Conservation (phyloP, 92 coral and sea anemone genomes). For the Siderastrea siderea region DNA sequence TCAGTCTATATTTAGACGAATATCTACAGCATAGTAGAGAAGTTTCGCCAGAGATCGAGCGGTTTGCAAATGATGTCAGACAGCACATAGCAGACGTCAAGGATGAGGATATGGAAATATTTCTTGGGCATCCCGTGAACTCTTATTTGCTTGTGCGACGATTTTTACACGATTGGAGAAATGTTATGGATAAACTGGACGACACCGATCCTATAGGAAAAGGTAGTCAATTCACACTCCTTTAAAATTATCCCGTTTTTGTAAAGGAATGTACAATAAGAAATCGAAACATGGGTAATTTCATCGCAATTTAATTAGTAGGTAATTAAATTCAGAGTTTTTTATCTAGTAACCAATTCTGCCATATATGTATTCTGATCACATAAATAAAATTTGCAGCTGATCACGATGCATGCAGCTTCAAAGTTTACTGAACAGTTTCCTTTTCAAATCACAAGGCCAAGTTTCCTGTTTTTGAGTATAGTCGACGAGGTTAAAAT, state of each 20-base stretch:
- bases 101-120: conserved; percentile 71
- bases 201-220: conserved; percentile 52
- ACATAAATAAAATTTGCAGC: too few relatives aligned
- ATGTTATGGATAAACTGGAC: conserved; percentile 63
- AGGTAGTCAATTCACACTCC: conserved; percentile 34
- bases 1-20: conserved; percentile 29
- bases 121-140: conserved; percentile 96
- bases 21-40: conserved; percentile 35
- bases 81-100: conserved; percentile 17
- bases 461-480: too few relatives aligned
- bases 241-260: not conserved
- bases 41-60: conserved; percentile 27
- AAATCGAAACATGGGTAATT: too few relatives aligned
- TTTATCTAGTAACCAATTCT: too few relatives aligned
- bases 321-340: too few relatives aligned
- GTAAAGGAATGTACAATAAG: too few relatives aligned
- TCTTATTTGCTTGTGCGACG: conserved; percentile 84
- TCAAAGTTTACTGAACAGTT: too few relatives aligned
- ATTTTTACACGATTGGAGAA: conserved; percentile 80
- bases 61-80: conserved; percentile 44
- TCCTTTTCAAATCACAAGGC: too few relatives aligned
- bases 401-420: too few relatives aligned
- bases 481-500: too few relatives aligned
- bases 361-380: too few relatives aligned
- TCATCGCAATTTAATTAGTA: too few relatives aligned